Percentiles rank a stretch among this genome's conserved stretches.
phyloP scores from a whole-genome alignment of 2,797 vertebrate species.

The Chrosomus eos region DNA sequence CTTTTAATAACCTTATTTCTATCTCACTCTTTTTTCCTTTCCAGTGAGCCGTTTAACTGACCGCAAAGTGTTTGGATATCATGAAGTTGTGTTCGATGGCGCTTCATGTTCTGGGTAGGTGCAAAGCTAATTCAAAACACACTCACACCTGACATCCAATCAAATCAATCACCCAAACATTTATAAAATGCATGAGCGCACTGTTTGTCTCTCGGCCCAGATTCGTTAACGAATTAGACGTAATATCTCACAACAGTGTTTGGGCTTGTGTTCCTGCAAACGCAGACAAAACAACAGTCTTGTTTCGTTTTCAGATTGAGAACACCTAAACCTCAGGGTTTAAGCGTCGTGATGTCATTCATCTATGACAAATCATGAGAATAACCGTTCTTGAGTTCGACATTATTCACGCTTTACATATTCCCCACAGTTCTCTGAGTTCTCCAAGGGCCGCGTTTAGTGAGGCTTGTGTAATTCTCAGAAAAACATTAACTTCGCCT shows the following conservation, averaged over 20 bases:
- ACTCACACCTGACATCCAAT: constrained; percentile 62
- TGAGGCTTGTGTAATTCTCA: neutral
- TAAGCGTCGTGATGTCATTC: constrained; percentile 61
- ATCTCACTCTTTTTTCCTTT: neutral
- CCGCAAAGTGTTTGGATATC: constrained; percentile 32
- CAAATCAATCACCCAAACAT: constrained; percentile 58
- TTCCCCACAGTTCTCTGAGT: neutral
- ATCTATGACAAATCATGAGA: neutral
- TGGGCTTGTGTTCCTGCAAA: constrained; percentile 64
- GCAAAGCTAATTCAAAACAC: constrained; percentile 60
- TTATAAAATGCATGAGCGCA: constrained; percentile 52
- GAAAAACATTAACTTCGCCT: constrained; percentile 4
- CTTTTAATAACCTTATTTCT: too few relatives aligned
- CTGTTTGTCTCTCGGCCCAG: constrained; percentile 45
- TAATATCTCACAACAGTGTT: constrained; percentile 60
- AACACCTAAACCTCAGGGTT: constrained; percentile 61
- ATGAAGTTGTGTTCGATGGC: constrained; percentile 56
- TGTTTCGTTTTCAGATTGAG: constrained; percentile 62
- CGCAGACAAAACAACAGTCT: constrained; percentile 73
- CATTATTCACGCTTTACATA: constrained; percentile 10
- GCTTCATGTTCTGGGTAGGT: constrained; percentile 57
- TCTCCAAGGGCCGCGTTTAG: neutral
- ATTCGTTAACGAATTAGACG: constrained; percentile 52
- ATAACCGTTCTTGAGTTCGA: neutral
- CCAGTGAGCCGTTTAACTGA: neutral